These are phyloP conservation scores for Ceratina australensis DNA, from an alignment of 1,140 invertebrate genomes.

Conservation along the genomic window DNA sequence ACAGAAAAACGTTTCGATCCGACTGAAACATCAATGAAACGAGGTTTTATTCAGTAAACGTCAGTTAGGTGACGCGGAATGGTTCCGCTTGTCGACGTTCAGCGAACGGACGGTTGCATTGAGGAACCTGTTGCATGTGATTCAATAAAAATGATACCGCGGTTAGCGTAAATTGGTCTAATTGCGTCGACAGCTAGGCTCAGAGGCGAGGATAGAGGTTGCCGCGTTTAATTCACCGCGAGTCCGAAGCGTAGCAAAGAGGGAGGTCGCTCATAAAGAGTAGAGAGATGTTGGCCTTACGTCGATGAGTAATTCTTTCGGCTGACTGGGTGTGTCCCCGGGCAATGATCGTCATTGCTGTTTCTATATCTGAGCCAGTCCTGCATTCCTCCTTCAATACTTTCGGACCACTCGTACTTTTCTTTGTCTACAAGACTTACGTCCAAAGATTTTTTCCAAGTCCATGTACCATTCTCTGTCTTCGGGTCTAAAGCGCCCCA, in stretches of 20 bases:
- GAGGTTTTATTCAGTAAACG: neutral
- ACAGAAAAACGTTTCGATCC: neutral
- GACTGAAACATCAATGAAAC: neutral
- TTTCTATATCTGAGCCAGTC: neutral
- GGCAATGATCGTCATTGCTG: conserved; percentile 21
- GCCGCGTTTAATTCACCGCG: conserved; percentile 24
- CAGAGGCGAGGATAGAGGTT: neutral
- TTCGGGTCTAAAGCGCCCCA: no score
- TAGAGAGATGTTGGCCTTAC: conserved; percentile 19
- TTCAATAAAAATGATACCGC: conserved; percentile 26
- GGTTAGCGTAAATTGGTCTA: conserved; percentile 28
- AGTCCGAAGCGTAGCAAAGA: neutral
- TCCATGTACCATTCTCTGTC: no score
- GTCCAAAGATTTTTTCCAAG: neutral
- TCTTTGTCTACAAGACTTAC: no score
- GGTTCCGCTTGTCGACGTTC: conserved; percentile 26
- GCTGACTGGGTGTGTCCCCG: conserved; percentile 38
- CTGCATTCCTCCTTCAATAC: neutral
- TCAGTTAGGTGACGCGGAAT: neutral
- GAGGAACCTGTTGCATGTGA: conserved; percentile 35
- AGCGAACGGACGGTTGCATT: conserved; percentile 27
- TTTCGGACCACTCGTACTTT: neutral
- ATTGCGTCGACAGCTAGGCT: conserved; percentile 37
- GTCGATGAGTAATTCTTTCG: conserved; percentile 54
- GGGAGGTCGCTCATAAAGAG: conserved; percentile 12